Evolutionary conservation across 2,113 vertebrate genomes (phyloP), one percentile per base, ranked within the genome.

Genomic region (Sapajus apella): DNA sequence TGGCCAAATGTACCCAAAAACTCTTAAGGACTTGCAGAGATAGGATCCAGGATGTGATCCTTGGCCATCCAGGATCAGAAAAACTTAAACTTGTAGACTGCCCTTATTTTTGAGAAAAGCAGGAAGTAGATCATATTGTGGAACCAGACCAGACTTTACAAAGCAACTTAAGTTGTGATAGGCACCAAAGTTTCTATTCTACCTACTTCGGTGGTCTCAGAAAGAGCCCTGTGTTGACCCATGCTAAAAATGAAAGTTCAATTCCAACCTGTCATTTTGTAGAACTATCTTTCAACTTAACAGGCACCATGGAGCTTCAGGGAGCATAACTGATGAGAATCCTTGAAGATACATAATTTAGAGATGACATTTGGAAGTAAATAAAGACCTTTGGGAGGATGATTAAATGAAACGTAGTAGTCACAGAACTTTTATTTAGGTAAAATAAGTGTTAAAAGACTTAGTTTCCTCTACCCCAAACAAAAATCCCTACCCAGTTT

Each of bases 331-430:
- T 95, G 95, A 97, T 91, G 94, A 90, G 97, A 98, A 93, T 93
- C 94, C 86, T 96, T 86, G 87, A 95, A 97, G 50, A 70, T 91
- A 47, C 23, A 90, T 96, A 94, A 97, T 64, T 93, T 83, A 85
- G 56, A 90, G 61, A 83, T 97, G 96, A 95, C 95, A 97, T 97
- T 96, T 98, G 8, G 96, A 97, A 92, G 75, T 95, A 97, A 98
- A 94, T 79, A 64, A 64, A 90, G 81, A 98, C 87, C 43, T 97
- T 96, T 93, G 72, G 87, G 95, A 95, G 61, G 52, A 27, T 95
- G 80, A 96, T 96, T 97, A 97, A 98, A 97, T 96, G 97, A 98
- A 98, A 97, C 70, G 87, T 75, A 72, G 10, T 83, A 52, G 30
- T 70, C 45, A n/a, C 70, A 87, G 27, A 27, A 95, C 55, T 37